A percentile compares a stretch with the other conserved stretches of the same genome.
These are phyloP conservation scores for Philereme vetulata DNA, from an alignment of 2,888 invertebrate genomes.

Conservation along the genomic window DNA sequence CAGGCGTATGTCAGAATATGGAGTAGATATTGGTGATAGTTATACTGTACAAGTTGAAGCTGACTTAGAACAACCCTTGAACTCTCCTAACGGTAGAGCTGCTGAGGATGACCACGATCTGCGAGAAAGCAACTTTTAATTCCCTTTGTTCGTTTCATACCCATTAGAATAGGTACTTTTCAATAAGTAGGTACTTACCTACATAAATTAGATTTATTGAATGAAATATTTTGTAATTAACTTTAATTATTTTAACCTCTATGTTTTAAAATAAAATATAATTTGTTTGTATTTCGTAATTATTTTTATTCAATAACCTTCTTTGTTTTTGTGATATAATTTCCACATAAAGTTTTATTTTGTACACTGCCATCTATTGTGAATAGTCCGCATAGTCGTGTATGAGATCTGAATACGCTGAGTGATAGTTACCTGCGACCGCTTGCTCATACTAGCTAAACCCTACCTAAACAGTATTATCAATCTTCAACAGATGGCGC, in stretches of 20 bases:
- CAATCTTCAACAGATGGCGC: constrained; percentile 18
- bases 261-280: too few species aligned
- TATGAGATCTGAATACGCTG: neutral
- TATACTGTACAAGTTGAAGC: constrained; percentile 66
- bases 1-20: constrained; percentile 69
- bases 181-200: too few species aligned
- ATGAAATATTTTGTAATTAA: neutral
- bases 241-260: neutral
- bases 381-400: neutral
- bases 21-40: constrained; percentile 47
- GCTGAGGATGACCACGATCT: constrained; percentile 71
- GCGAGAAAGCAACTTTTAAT: constrained; percentile 72
- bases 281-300: too few species aligned
- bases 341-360: too few species aligned
- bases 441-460: neutral
- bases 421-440: too few species aligned
- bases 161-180: neutral
- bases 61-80: constrained; percentile 60
- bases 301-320: too few species aligned
- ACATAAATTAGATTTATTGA: neutral
- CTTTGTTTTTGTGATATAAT: too few species aligned
- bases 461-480: constrained; percentile 2
- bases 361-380: neutral
- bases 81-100: constrained; percentile 62
- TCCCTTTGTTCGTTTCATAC: constrained; percentile 15